Conservation (phyloP, 1,140 invertebrate species). For the Trachelipus rathkii region DNA sequence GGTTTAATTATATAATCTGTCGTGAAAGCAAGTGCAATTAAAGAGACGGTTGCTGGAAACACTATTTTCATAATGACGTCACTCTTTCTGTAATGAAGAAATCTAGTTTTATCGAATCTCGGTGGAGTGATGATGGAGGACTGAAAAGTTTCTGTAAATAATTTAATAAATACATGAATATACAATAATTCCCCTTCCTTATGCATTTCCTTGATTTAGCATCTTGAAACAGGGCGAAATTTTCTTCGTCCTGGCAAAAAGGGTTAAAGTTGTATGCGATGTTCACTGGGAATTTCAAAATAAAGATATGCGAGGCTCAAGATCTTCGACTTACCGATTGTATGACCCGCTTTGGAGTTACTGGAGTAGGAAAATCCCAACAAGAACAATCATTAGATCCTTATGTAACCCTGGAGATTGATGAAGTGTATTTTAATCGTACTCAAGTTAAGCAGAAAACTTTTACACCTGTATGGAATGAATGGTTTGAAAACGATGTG, state of each 20-base stretch:
- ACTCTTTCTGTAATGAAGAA: no score
- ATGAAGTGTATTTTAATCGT: constrained; percentile 71
- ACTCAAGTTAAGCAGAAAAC: constrained; percentile 92
- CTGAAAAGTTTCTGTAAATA: no score
- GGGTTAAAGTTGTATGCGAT: constrained; percentile 55
- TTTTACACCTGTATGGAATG: constrained; percentile 91
- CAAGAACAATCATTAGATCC: constrained; percentile 73
- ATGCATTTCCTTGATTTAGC: constrained; percentile 39
- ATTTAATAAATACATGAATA: constrained; percentile 3
- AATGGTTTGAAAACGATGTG: constrained; percentile 82
- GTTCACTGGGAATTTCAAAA: constrained; percentile 93
- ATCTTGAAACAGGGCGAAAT: constrained; percentile 37
- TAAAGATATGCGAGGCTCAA: constrained; percentile 94
- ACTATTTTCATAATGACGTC: no score
- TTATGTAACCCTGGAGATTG: constrained; percentile 93
- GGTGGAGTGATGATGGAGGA: no score
- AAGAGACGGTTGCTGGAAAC: no score
- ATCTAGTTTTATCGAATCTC: no score
- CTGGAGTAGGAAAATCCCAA: constrained; percentile 34
- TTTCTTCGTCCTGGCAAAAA: constrained; percentile 28
- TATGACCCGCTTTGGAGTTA: constrained; percentile 65
- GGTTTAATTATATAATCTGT: no score
- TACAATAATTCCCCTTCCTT: constrained; percentile 36
- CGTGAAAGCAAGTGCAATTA: no score
- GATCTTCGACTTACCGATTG: constrained; percentile 96